Evolutionary conservation across 2,888 invertebrate species (phyloP), one percentile per base, ranked within the genome.

Genomic region (Arge pagana): DNA sequence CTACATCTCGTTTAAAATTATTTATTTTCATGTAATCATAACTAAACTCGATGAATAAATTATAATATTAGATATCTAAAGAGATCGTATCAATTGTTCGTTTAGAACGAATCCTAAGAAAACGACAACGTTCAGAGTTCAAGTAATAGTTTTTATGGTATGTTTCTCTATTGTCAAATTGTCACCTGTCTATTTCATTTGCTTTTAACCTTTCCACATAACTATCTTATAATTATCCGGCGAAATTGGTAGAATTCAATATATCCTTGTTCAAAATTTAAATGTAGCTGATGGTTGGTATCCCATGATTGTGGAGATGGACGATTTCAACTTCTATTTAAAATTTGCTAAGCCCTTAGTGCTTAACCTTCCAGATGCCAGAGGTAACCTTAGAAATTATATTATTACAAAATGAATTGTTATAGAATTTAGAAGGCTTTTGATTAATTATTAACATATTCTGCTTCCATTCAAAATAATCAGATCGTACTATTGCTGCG

Each of bases 261-360:
- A 45, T 6, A 23, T 11, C 23, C n/a, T 7, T 45, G 10, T 33
- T 13, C 7, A 13, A 45, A 45, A 45, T 45, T 45, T n/a, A n/a
- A 23, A 15, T n/a, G 43, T 23, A 45, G 16, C 26, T 16, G 10
- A 33, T 16, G 4, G 23, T 11, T n/a, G 13, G 33, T 33, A 13
- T 8, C 13, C 16, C 15, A 52, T 49, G 36, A 49, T 36, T 6
- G 39, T 33, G 21, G 48, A 48, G 7, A 55, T 60, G 52, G 65
- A 66, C 50, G 71, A 77, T 59, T 77, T 79, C 53, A 68, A 71
- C 31, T 79, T 79, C 61, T 79, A 78, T 56, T 52, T 77, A 13
- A 74, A 71, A 61, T 74, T 79, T 55, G 74, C 75, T 3, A 78
- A 75, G 61, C 77, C 78, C 4, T 59, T 79, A 26, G 70, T 78